These are phyloP conservation scores for Balaeniceps rex DNA, from an alignment of 2,113 vertebrate genomes.

Conservation along the genomic window DNA sequence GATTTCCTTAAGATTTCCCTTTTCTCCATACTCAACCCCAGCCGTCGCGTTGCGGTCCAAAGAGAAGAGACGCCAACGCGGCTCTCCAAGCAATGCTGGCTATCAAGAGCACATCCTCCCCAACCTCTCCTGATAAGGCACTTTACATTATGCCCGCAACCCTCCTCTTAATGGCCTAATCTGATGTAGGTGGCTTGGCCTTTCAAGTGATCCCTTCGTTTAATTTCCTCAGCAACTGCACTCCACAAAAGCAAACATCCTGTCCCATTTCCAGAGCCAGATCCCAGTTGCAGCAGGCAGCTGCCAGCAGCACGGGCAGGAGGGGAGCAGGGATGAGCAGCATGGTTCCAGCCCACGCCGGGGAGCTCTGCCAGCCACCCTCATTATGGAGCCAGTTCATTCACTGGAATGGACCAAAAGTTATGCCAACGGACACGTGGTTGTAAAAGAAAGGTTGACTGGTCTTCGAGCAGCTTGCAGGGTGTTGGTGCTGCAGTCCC, in stretches of 20 bases:
- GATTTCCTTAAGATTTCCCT: not conserved
- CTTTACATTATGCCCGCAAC: not conserved
- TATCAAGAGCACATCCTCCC: not conserved
- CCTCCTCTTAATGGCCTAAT: not conserved
- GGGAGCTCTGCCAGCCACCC: not conserved
- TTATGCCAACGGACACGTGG: fast-evolving
- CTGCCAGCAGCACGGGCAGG: not conserved
- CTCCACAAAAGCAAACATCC: conserved; percentile 59
- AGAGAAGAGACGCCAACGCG: fast-evolving
- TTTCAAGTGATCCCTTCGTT: not conserved
- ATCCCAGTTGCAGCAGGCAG: not conserved
- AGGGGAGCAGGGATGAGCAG: fast-evolving
- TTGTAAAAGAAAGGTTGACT: not conserved
- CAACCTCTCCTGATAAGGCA: not conserved
- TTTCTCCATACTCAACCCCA: not conserved
- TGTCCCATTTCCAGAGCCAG: not conserved
- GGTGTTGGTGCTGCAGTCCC: not conserved
- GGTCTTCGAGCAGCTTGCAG: not conserved
- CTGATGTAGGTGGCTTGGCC: not conserved
- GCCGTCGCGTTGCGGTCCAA: fast-evolving
- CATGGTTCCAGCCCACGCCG: fast-evolving
- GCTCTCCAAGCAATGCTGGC: not conserved
- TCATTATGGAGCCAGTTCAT: fast-evolving
- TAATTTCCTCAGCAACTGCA: conserved; percentile 24
- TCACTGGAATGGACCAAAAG: not conserved